Evolutionary conservation across 2,113 vertebrate genomes (phyloP).

Genomic region (Zootoca vivipara): DNA sequence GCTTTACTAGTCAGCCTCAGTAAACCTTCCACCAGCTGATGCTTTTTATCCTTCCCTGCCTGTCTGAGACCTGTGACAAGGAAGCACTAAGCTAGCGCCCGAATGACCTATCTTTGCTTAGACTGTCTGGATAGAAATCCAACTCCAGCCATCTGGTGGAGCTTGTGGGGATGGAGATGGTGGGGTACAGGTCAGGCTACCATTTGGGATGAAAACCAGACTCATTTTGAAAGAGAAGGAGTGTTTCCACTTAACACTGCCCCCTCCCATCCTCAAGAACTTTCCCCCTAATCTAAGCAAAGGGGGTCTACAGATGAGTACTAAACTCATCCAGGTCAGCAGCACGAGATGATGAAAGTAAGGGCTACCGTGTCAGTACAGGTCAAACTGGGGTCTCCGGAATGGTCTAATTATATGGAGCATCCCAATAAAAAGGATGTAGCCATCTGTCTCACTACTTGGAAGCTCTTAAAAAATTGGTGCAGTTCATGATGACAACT

Average conservation of each 20-base stretch:
- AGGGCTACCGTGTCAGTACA: background rate
- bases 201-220: background rate
- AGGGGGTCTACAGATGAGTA: background rate
- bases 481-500: background rate
- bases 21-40: background rate
- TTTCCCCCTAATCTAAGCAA: rapidly evolving
- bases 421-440: background rate
- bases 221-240: background rate
- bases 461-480: background rate
- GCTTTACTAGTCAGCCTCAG: background rate
- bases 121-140: background rate
- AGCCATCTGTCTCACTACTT: background rate
- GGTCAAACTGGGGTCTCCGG: background rate
- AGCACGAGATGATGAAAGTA: background rate
- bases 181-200: background rate
- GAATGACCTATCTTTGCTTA: slow-evolving; percentile 13
- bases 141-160: background rate
- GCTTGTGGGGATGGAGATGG: background rate
- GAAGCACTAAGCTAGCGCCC: slow-evolving; percentile 10
- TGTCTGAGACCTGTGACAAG: background rate
- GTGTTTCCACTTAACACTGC: rapidly evolving
- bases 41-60: background rate
- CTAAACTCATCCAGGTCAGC: background rate
- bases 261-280: background rate
- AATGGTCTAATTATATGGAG: background rate